Base-by-base conservation (phyloP, 1,140 invertebrate species). In the Drosophila punjabiensis region DNA sequence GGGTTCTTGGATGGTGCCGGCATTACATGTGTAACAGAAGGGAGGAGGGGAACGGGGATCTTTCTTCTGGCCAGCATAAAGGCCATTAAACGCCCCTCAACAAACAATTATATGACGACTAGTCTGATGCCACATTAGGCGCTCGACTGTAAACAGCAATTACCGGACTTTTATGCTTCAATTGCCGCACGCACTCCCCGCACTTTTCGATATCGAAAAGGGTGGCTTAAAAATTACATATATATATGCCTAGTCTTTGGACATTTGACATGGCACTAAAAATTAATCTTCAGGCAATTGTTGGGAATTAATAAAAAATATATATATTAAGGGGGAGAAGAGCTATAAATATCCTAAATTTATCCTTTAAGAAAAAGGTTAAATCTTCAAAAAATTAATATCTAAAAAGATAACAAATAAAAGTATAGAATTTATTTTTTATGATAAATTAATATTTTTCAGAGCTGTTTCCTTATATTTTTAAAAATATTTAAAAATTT, bases 81-180 rank as follows among this genome's bases (percentile, higher is more conserved):
- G 47, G 62, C 74, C 77, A 89, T 89, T 89, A 89, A 89, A 90
- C 85, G 85, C 86, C 85, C 86, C 85, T 89, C 75, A 85, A 76
- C 85, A 90, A 89, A 90, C 86, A 89, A 89, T 89, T 89, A 89
- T 77, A 81, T 70, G 56, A 71, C 66, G 66, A 65, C 79, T 79
- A 82, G 79, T 75, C 76, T 69, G 69, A 77, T 77, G 73, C 56
- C 76, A 82, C 79, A 73, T 82, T 74, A 73, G 70, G 71, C 84
- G 80, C 68, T 87, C 80, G 81, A 83, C 84, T 88, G 84, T 87
- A 79, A 87, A 87, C 80, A 79, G 79, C 82, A 90, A 90, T 90
- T 90, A 85, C 70, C 39, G 48, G 69, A 74, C 74, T 90, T 90
- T 82, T 86, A 82, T 89, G 86, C 86, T 77, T 89, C 85, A 89